Conservation (phyloP, 2,797 vertebrate genomes). For the Odontamblyopus lacepedii region DNA sequence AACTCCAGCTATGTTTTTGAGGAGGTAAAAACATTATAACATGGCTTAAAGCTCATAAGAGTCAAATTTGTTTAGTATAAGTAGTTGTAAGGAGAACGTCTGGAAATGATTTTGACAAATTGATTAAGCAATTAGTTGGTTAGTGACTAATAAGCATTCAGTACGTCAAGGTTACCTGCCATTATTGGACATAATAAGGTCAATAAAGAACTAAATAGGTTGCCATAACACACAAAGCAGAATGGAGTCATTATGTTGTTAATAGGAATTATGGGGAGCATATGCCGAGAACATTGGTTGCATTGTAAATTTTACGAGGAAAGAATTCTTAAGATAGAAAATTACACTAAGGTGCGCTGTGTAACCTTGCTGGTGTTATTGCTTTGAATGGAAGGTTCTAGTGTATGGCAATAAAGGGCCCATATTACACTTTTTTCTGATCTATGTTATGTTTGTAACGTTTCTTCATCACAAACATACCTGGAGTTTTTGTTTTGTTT, state of each 20-base stretch:
- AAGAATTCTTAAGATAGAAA: not conserved
- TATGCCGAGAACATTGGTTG: not conserved
- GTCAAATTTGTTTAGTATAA: no score
- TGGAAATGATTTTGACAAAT: not conserved
- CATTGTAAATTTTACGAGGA: not conserved
- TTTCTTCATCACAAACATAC: no score
- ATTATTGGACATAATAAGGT: not conserved
- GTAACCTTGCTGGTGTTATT: no score
- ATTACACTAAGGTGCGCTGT: not conserved
- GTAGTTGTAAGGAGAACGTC: not conserved
- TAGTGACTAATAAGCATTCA: not conserved
- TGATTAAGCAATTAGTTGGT: constrained; percentile 1
- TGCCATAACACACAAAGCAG: not conserved
- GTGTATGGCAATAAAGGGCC: no score
- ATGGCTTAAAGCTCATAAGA: no score
- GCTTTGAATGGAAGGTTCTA: no score
- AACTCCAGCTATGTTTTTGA: no score
- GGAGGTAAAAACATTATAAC: no score
- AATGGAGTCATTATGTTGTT: not conserved
- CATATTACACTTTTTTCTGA: no score
- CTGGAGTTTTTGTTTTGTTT: no score
- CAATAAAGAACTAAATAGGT: not conserved
- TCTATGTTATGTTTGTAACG: no score
- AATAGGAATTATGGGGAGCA: not conserved
- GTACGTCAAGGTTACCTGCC: not conserved